Evolutionary conservation across 2,888 invertebrate species (phyloP).

Genomic region (Acanthopleura granulata): DNA sequence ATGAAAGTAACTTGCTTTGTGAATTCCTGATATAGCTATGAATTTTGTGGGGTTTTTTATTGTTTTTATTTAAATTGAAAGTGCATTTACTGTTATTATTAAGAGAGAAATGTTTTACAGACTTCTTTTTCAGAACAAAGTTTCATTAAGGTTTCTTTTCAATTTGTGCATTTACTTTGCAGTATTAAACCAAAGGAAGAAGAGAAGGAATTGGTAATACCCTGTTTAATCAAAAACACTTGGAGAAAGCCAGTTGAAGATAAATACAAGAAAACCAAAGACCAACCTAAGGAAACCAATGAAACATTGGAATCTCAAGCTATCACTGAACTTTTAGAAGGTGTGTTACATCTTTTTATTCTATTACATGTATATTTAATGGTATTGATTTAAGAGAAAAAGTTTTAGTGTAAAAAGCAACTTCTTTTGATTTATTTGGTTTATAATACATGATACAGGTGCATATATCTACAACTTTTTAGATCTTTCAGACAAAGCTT

Average conservation of each 20-base stretch:
- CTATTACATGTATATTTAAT: no score
- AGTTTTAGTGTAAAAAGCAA: no score
- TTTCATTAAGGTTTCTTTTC: neutral
- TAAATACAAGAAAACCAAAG: neutral
- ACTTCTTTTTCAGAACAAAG: neutral
- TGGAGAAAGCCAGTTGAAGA: slow-evolving; percentile 15
- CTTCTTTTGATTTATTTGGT: no score
- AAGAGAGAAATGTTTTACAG: neutral
- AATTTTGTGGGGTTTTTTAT: no score
- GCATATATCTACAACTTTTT: no score
- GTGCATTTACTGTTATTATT: no score
- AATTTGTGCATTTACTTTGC: neutral
- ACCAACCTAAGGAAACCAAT: neutral
- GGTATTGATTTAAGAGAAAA: no score
- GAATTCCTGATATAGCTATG: no score
- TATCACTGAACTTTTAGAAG: neutral
- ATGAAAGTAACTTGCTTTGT: no score
- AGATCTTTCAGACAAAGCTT: no score
- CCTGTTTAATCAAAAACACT: neutral
- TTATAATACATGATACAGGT: no score
- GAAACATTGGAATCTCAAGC: slow-evolving; percentile 4
- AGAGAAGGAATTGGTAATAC: slow-evolving; percentile 3
- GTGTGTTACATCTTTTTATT: neutral
- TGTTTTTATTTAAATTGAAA: no score
- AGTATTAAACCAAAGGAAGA: slow-evolving; percentile 9